Evolutionary conservation across 2,113 vertebrate genomes (phyloP).

Genomic region (Psilopogon haemacephalus): DNA sequence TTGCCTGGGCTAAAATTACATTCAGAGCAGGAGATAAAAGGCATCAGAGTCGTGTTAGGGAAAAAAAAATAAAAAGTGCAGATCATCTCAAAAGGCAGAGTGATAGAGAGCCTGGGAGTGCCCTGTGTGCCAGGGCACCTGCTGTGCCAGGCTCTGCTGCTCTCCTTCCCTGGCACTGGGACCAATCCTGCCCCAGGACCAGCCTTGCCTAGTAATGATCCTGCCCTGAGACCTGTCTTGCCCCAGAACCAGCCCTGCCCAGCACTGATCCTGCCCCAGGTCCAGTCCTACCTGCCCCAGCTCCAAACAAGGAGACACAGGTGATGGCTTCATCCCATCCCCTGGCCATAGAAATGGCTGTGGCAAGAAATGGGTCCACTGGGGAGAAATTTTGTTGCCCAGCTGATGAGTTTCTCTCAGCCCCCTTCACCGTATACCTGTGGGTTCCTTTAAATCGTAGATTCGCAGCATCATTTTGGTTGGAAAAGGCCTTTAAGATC

Average conservation of each 20-base stretch:
- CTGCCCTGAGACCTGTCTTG: background rate
- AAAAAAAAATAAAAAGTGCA: background rate
- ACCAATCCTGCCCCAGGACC: background rate
- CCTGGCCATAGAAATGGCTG: background rate
- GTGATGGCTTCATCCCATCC: rapidly evolving
- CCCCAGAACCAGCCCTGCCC: background rate
- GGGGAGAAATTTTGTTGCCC: background rate
- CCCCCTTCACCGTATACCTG: rapidly evolving
- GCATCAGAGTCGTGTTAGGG: slow-evolving; percentile 13
- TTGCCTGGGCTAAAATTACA: slow-evolving; percentile 68
- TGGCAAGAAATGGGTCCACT: background rate
- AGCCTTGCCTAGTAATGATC: background rate
- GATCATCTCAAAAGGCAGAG: slow-evolving; percentile 40
- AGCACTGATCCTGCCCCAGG: background rate
- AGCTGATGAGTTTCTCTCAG: rapidly evolving
- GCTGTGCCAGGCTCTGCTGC: background rate
- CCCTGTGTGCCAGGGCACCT: background rate
- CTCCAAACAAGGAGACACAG: rapidly evolving
- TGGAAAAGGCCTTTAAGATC: no score
- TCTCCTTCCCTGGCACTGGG: background rate
- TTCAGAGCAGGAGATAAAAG: slow-evolving; percentile 70
- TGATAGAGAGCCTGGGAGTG: background rate
- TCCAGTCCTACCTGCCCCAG: background rate
- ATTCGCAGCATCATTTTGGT: no score
- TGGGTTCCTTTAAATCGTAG: background rate